Conservation (phyloP, 1,140 invertebrate species). For the Apis cerana region DNA sequence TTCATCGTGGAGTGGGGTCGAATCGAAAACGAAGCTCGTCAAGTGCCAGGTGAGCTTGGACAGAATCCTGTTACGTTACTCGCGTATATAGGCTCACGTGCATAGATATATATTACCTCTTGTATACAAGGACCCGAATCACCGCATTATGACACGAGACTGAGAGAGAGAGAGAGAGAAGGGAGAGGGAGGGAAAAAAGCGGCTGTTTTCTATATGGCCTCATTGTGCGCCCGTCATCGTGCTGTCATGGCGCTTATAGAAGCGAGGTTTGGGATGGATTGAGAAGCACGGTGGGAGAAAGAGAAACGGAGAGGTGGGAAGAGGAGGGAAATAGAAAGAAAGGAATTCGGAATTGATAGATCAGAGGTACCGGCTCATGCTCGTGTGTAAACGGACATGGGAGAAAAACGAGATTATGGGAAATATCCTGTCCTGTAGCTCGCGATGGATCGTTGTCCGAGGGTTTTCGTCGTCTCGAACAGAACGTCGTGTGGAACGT, state of each 20-base stretch:
- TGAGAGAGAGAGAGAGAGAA: slow-evolving; percentile 58
- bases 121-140: slow-evolving; percentile 44
- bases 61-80: slow-evolving; percentile 60
- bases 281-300: background rate
- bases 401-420: slow-evolving; percentile 67
- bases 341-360: slow-evolving; percentile 68
- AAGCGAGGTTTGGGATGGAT: slow-evolving; percentile 55
- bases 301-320: background rate
- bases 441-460: background rate
- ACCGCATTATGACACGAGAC: slow-evolving; percentile 73
- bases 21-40: slow-evolving; percentile 61
- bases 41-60: slow-evolving; percentile 73
- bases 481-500: slow-evolving; percentile 12
- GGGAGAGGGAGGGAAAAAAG: slow-evolving; percentile 49
- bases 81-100: background rate
- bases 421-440: slow-evolving; percentile 52
- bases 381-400: slow-evolving; percentile 46
- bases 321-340: background rate
- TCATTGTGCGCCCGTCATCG: slow-evolving; percentile 78
- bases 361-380: slow-evolving; percentile 70
- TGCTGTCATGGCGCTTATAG: slow-evolving; percentile 64
- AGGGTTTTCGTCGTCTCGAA: slow-evolving; percentile 10
- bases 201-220: slow-evolving; percentile 71
- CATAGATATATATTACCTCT: slow-evolving; percentile 17
- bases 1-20: slow-evolving; percentile 39